A percentile compares a stretch with the other conserved stretches of the same genome.
phyloP scores from a whole-genome alignment of 2,888 invertebrate species.

The Pterostichus niger region DNA sequence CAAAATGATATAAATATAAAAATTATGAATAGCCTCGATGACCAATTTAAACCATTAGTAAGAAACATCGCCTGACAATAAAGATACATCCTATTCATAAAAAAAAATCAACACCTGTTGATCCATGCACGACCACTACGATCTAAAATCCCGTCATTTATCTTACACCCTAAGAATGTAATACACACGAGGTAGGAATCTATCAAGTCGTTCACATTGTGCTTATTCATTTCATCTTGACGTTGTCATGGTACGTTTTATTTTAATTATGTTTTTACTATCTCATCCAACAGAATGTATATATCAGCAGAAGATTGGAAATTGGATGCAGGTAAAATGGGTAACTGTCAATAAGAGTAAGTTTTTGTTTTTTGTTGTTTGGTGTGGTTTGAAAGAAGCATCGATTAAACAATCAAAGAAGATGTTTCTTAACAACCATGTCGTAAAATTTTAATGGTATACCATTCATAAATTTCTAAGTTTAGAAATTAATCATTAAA shows the following conservation, averaged over 20 bases:
- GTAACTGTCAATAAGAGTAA: conserved; percentile 3
- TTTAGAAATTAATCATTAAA: conserved; percentile 36
- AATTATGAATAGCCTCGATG: too few species aligned
- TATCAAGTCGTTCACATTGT: conserved; percentile 16
- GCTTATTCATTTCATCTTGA: conserved; percentile 24
- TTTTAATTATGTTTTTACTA: conserved; percentile 21
- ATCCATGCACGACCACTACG: too few species aligned
- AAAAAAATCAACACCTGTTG: too few species aligned
- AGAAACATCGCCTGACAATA: too few species aligned
- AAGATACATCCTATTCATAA: too few species aligned
- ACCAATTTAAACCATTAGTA: too few species aligned
- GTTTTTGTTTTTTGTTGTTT: background rate
- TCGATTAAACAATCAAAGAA: background rate
- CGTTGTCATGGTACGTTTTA: conserved; percentile 29
- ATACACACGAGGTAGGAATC: background rate
- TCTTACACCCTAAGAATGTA: background rate
- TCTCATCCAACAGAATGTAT: conserved; percentile 5
- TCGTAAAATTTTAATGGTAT: conserved; percentile 9
- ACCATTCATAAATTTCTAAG: conserved; percentile 8
- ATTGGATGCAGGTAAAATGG: conserved; percentile 5
- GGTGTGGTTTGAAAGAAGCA: background rate
- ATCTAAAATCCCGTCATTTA: too few species aligned
- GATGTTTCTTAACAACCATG: background rate
- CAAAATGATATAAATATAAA: too few species aligned
- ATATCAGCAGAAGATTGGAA: background rate